A percentile compares a stretch with the other conserved stretches of the same genome.
Conservation (phyloP, 2,797 vertebrate species). For the Enteromius radiatus region DNA sequence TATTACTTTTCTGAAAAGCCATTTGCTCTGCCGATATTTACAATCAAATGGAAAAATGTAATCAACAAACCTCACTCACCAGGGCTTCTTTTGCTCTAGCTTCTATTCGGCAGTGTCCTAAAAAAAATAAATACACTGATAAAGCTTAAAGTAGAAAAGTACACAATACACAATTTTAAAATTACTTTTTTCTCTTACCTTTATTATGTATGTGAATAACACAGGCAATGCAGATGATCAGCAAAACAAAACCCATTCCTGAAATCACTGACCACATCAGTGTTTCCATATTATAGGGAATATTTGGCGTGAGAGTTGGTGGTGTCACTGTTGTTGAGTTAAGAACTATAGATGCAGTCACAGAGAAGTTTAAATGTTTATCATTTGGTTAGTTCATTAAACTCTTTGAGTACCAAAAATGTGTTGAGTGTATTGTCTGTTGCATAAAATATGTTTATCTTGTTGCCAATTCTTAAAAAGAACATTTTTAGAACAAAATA, state of each 20-base stretch:
- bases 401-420: background rate
- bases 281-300: background rate
- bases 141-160: background rate
- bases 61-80: background rate
- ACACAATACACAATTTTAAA: background rate
- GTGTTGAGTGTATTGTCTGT: background rate
- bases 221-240: background rate
- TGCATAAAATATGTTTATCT: background rate
- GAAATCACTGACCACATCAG: background rate
- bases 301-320: background rate
- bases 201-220: background rate
- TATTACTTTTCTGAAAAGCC: background rate
- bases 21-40: background rate
- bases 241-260: background rate
- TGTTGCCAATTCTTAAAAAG: background rate
- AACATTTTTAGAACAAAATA: background rate
- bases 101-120: background rate
- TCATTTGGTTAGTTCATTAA: background rate
- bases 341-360: background rate
- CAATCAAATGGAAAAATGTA: background rate
- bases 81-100: background rate
- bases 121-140: background rate
- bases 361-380: background rate
- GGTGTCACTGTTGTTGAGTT: background rate
- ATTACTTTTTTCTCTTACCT: background rate